A percentile compares a stretch with the other conserved stretches of the same genome.
Conservation (phyloP, 1,140 invertebrate genomes). For the Bicyclus anynana region DNA sequence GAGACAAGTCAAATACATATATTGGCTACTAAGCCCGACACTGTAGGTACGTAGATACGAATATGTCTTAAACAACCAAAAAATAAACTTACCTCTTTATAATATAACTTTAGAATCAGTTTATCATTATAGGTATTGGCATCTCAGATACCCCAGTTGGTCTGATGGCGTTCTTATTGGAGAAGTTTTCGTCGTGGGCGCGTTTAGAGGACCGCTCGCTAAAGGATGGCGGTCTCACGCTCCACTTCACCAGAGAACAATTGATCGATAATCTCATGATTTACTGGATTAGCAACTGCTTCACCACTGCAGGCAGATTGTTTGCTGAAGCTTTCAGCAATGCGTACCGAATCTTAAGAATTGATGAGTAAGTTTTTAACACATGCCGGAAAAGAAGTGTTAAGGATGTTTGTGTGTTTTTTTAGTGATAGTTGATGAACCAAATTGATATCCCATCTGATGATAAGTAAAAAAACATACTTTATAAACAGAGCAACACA, state of each 20-base stretch:
- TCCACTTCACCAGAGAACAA: slow-evolving; percentile 81
- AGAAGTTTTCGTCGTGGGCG: slow-evolving; percentile 1
- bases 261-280: slow-evolving; percentile 93
- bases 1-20: background rate
- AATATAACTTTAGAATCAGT: background rate
- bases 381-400: slow-evolving; percentile 7
- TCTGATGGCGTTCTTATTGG: slow-evolving; percentile 13
- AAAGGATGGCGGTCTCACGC: slow-evolving; percentile 85
- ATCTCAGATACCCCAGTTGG: background rate
- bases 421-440: too few relatives aligned
- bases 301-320: slow-evolving; percentile 86
- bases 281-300: slow-evolving; percentile 88
- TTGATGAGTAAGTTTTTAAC: slow-evolving; percentile 57
- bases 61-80: too few relatives aligned
- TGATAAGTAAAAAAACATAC: too few relatives aligned
- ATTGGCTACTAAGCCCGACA: background rate
- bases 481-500: too few relatives aligned
- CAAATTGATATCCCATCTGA: too few relatives aligned
- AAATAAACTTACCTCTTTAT: too few relatives aligned
- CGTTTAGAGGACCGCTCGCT: slow-evolving; percentile 11
- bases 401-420: background rate
- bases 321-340: slow-evolving; percentile 83
- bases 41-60: background rate
- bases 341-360: slow-evolving; percentile 48
- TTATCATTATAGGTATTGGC: background rate